Evolutionary conservation across 2,113 vertebrate species (phyloP).

Genomic region (Lepisosteus osseus): DNA sequence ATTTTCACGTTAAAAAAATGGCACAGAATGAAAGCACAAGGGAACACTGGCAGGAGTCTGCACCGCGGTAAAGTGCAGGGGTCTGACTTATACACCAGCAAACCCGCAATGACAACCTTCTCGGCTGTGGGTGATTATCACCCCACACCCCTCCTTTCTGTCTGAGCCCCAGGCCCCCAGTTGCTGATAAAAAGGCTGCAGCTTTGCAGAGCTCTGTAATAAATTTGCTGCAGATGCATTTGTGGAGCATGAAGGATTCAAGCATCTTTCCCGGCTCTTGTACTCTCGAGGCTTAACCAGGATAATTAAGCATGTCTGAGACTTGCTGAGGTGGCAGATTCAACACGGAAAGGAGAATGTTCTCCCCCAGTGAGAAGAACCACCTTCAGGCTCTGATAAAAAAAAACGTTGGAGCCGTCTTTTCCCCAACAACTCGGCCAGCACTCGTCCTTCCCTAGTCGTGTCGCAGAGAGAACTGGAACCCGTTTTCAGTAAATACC

Average conservation of each 20-base stretch:
- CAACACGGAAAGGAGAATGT: slow-evolving; percentile 25
- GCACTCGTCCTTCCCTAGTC: too few species aligned
- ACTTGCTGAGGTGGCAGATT: slow-evolving; percentile 60
- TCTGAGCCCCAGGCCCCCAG: slow-evolving; percentile 26
- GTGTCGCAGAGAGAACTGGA: too few species aligned
- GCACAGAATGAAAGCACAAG: too few species aligned
- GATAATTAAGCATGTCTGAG: slow-evolving; percentile 60
- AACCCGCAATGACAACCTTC: too few species aligned
- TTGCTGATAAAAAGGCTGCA: slow-evolving; percentile 23
- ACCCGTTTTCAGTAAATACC: too few species aligned
- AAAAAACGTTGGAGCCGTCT: too few species aligned
- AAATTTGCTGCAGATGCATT: slow-evolving; percentile 39
- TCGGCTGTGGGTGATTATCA: not conserved
- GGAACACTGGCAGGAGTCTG: too few species aligned
- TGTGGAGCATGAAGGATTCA: slow-evolving; percentile 35
- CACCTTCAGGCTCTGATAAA: not conserved
- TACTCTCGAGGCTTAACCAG: slow-evolving; percentile 40
- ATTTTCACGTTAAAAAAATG: too few species aligned
- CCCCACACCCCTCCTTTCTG: not conserved
- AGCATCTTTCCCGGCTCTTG: slow-evolving; percentile 39
- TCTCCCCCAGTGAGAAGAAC: not conserved
- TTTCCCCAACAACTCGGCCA: too few species aligned
- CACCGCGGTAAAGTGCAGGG: too few species aligned
- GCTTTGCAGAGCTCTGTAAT: slow-evolving; percentile 20
- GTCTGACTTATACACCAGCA: too few species aligned